A percentile compares a stretch with the other conserved stretches of the same genome.
Evolutionary conservation across 1,140 invertebrate genomes (phyloP).

Genomic region (Vanessa tameamea): DNA sequence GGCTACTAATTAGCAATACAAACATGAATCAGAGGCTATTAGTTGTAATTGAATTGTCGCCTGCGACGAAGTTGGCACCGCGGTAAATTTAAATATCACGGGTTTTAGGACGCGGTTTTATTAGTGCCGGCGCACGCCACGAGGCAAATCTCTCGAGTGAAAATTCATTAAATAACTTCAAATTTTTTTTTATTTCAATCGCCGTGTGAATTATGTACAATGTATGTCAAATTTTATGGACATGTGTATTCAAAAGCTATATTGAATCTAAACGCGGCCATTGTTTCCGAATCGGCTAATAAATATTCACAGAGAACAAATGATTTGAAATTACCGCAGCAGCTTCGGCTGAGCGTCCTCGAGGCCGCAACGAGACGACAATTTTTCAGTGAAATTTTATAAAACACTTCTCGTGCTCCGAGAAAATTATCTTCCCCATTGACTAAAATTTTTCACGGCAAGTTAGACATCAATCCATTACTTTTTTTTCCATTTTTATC

Average conservation of each 20-base stretch:
- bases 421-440: conserved; percentile 78
- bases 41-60: conserved; percentile 80
- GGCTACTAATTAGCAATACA: conserved; percentile 78
- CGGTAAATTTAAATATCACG: conserved; percentile 77
- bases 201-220: neutral
- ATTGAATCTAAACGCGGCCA: conserved; percentile 59
- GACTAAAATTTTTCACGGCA: conserved; percentile 77
- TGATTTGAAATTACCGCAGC: conserved; percentile 67
- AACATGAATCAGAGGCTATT: conserved; percentile 81
- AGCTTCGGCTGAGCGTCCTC: conserved; percentile 55
- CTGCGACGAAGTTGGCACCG: conserved; percentile 66
- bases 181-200: conserved; percentile 26
- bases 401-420: conserved; percentile 67
- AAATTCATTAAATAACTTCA: conserved; percentile 43
- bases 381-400: conserved; percentile 78
- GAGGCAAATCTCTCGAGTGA: conserved; percentile 34
- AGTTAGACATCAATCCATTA: conserved; percentile 80
- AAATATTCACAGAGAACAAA: conserved; percentile 77
- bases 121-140: conserved; percentile 44
- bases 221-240: neutral
- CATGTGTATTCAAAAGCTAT: neutral
- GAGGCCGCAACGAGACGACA: conserved; percentile 55
- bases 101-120: conserved; percentile 60
- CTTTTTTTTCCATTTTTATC: conserved; percentile 71
- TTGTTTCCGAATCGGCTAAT: conserved; percentile 69